phyloP scores from a whole-genome alignment of 2,113 vertebrate species.

The Platysteira castanea region DNA sequence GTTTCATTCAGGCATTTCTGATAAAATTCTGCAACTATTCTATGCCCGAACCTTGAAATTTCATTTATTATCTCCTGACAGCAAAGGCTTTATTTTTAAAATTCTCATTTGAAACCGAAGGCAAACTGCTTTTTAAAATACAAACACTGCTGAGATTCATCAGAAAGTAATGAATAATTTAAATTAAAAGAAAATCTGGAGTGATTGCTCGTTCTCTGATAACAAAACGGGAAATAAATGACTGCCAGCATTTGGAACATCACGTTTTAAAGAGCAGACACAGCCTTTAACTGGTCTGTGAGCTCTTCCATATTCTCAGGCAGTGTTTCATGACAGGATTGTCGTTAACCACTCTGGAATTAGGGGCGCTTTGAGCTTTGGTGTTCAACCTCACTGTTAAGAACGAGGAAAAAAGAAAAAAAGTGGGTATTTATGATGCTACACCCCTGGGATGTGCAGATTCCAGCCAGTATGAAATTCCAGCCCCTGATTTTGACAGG shows the following conservation, averaged over 20 bases:
- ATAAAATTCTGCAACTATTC: background rate
- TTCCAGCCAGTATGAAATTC: background rate
- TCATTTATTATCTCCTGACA: background rate
- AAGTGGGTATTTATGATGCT: background rate
- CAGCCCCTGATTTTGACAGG: background rate
- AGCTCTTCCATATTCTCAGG: background rate
- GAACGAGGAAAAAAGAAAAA: background rate
- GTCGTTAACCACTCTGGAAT: background rate
- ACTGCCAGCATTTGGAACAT: background rate
- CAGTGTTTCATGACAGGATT: background rate
- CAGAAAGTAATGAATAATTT: constrained; percentile 32
- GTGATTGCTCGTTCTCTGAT: constrained; percentile 21
- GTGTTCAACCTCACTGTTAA: background rate
- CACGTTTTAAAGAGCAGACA: background rate
- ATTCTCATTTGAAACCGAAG: background rate
- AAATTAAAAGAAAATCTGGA: background rate
- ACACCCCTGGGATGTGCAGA: background rate
- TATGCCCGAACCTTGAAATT: background rate
- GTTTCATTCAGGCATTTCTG: background rate
- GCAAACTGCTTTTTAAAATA: background rate
- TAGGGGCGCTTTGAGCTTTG: background rate
- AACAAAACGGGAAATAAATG: constrained; percentile 14
- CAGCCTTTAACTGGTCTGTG: background rate
- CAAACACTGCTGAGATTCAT: background rate
- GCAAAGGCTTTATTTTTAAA: background rate